Evolutionary conservation across 1,140 invertebrate genomes (phyloP), one percentile per base, ranked within the genome.

Genomic region (Centruroides sculpturatus): DNA sequence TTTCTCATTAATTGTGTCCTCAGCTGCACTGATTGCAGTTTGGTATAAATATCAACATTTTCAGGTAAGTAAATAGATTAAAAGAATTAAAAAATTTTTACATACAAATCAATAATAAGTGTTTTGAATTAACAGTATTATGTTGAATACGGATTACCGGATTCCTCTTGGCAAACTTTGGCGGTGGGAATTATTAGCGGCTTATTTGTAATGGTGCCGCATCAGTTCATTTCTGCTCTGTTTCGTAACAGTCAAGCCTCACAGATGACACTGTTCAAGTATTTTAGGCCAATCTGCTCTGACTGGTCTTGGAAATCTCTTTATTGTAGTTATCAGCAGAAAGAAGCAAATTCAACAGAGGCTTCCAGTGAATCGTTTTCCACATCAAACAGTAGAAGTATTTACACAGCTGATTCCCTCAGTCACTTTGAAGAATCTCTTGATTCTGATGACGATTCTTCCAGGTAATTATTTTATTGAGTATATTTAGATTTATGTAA

Each of bases 331-430:
- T 47, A 59, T 6, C 35, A 47, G 12, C 57, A 59, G 5, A 62
- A 62, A 9, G 35, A 36, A 2, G 59, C 61, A 11, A 62, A 59
- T 35, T 55, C 61, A 4, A 62, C 57, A 41, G 23, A 23, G 13
- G 49, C 61, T 34, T 50, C 59, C 3, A 41, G 34, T 36, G 35
- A 53, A 51, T 62, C 61, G 4, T 11, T 23, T 35, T 58, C 56
- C 9, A 46, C 51, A 10, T 12, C 51, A n/a, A 57, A 55, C 5
- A 57, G 47, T 23, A 59, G 57, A 47, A 54, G 59, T 35, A 62
- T 47, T 56, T 62, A 12, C 59, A 62, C 5, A 55, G 61, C 48
- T 50, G 57, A 13, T 62, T 62, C 49, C 53, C 51, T n/a, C 47
- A 59, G 41, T 41, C 41, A 41, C 8, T 41, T 41, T 3, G 41